Evolutionary conservation across 2,797 vertebrate species (phyloP).

Genomic region (Myripristis murdjan): DNA sequence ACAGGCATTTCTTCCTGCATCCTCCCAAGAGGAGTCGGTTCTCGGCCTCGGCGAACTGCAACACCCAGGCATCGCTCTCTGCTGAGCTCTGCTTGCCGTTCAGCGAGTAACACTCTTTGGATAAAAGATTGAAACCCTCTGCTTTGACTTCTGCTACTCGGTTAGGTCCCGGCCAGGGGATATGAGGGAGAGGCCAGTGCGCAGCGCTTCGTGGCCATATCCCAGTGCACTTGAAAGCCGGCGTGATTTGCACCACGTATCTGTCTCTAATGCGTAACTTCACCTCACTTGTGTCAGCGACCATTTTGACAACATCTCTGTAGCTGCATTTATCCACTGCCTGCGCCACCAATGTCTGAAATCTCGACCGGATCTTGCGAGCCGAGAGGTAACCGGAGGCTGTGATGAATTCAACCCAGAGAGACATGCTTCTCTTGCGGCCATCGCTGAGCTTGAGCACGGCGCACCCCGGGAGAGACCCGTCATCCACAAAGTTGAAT

Average conservation of each 20-base stretch:
- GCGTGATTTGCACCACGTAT: slow-evolving; percentile 98
- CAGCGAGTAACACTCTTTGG: slow-evolving; percentile 99
- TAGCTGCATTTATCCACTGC: slow-evolving; percentile 99
- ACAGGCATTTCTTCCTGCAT: slow-evolving; percentile 98
- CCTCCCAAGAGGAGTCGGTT: slow-evolving; percentile 97
- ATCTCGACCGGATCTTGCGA: slow-evolving; percentile 97
- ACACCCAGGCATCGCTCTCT: slow-evolving; percentile 99
- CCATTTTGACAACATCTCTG: slow-evolving; percentile 99
- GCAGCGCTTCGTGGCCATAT: slow-evolving; percentile 99
- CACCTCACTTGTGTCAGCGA: slow-evolving; percentile 98
- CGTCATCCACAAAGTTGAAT: slow-evolving; percentile 99
- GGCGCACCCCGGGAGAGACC: slow-evolving; percentile 97
- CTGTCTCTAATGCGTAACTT: slow-evolving; percentile 96
- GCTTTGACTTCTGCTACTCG: slow-evolving; percentile 98
- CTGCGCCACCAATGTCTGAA: slow-evolving; percentile 98
- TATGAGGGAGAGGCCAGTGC: slow-evolving; percentile 99
- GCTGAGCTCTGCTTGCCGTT: slow-evolving; percentile 99
- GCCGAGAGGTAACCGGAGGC: slow-evolving; percentile 99
- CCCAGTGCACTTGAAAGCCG: slow-evolving; percentile 99
- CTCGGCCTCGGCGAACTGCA: slow-evolving; percentile 99
- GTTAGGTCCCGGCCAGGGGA: slow-evolving; percentile 99
- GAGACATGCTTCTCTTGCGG: slow-evolving; percentile 99
- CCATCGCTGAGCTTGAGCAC: slow-evolving; percentile 99
- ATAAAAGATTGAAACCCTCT: slow-evolving; percentile 99
- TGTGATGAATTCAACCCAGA: slow-evolving; percentile 99